Base-by-base conservation (phyloP, 2,797 vertebrate species). In the Chrysocyon brachyurus region DNA sequence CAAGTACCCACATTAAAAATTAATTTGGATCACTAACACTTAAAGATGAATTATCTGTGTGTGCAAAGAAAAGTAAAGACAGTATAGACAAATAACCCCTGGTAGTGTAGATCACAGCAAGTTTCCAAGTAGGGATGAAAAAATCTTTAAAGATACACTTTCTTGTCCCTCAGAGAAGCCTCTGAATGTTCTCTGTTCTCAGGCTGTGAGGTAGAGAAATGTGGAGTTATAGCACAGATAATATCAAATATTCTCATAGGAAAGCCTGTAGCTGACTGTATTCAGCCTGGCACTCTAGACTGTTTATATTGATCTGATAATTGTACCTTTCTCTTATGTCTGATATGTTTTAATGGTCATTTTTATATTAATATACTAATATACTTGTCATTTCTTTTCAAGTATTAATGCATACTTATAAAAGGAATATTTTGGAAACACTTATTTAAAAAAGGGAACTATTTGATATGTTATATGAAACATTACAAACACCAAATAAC, bases 401-500 rank as follows among this genome's bases (percentile, higher is more conserved):
- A 3, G 1, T 75, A 22, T 28, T 61, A 72, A 61, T 46, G 3
- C 16, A 56, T 90, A 3, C n/a, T 90, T 6, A 87, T 52, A 56
- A 77, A 79, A 64, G 56, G 31, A 84, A 56, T 4, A 64, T 54
- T 82, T 84, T 28, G 26, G 5, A 87, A 49, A 14, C 31, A 90
- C 36, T 77, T 79, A 72, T 73, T 79, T 93, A 61, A 87, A 46
- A 79, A 81, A 66, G 72, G 3, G 14, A 85, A 63, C 28, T 72
- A 91, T 68, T 72, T 91, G 56, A 70, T 21, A 61, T 16, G 59
- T 14, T 83, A 15, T 84, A 6, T 91, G 14, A 1, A 49, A 9
- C n/a, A 17, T 63, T 40, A 78, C 24, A 87, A 83, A 49, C 2
- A 78, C 57, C 15, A 89, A 66, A 91, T 73, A 33, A 78, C 1